Evolutionary conservation across 23 tunicate genomes (phyloP).

Genomic region (Diplosoma virens): DNA sequence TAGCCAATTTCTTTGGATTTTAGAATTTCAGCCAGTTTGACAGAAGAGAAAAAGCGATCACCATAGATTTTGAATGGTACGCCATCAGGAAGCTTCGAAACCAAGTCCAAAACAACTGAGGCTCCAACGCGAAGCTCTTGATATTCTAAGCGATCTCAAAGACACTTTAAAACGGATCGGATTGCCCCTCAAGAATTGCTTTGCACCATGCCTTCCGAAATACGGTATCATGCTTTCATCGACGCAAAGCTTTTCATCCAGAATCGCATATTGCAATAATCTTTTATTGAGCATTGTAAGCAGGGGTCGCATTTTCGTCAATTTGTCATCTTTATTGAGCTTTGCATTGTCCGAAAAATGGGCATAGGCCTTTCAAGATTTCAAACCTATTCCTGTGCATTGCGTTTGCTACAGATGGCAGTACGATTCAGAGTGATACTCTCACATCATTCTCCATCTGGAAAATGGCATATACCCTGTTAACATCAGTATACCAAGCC

Average conservation of each 20-base stretch:
- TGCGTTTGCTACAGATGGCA: slow-evolving; percentile 4
- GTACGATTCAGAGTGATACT: slow-evolving; percentile 1
- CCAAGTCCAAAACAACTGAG: slow-evolving; percentile 7
- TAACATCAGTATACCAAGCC: slow-evolving; percentile 1
- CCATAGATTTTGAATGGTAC: neutral
- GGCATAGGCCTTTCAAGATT: slow-evolving; percentile 9
- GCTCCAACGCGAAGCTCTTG: slow-evolving; percentile 9
- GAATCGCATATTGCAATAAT: slow-evolving; percentile 4
- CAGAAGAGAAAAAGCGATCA: slow-evolving; percentile 5
- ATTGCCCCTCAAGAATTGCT: slow-evolving; percentile 1
- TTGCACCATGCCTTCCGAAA: slow-evolving; percentile 10
- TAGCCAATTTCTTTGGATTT: neutral
- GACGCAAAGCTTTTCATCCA: slow-evolving; percentile 1
- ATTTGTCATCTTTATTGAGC: neutral
- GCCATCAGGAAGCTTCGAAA: neutral
- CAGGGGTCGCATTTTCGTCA: neutral
- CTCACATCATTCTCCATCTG: slow-evolving; percentile 7
- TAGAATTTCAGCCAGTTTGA: slow-evolving; percentile 11
- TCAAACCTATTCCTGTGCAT: neutral
- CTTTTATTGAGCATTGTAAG: neutral
- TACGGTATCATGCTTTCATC: slow-evolving; percentile 1
- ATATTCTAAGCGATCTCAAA: slow-evolving; percentile 6
- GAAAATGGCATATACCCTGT: neutral
- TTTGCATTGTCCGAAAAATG: neutral
- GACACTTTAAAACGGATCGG: neutral